Evolutionary conservation across 2,797 vertebrate genomes (phyloP).

Genomic region (Mus caroli): DNA sequence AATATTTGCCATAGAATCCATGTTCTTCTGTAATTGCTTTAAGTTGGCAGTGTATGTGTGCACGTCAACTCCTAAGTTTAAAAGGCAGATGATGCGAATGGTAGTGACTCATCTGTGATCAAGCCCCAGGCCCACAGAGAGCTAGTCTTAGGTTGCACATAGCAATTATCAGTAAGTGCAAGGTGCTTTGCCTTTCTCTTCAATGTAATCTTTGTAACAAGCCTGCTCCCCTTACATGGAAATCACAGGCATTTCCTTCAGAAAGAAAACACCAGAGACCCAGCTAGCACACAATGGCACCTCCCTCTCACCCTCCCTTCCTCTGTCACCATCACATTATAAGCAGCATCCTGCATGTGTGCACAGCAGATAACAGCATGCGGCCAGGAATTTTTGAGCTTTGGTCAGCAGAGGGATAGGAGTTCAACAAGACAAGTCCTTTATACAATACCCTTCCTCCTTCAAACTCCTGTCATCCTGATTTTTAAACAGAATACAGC

Average conservation of each 20-base stretch:
- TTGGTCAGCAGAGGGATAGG: not conserved
- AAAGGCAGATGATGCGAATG: not conserved
- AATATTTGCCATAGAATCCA: not conserved
- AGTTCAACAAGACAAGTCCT: not conserved
- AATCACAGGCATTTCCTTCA: not conserved
- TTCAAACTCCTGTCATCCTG: not conserved
- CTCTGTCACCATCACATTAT: not conserved
- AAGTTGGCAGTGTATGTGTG: not conserved
- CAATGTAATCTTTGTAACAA: conserved; percentile 15
- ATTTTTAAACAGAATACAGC: not conserved
- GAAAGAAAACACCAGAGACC: conserved; percentile 5
- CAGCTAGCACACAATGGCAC: not conserved
- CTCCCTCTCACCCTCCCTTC: not conserved
- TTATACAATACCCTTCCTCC: not conserved
- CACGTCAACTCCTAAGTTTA: not conserved
- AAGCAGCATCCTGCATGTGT: not conserved
- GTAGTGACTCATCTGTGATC: not conserved
- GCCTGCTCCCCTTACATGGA: not conserved
- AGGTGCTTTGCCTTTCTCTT: conserved; percentile 3
- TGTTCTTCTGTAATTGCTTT: not conserved
- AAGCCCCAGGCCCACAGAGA: not conserved
- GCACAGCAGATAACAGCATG: not conserved
- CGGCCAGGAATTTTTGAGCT: not conserved
- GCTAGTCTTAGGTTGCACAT: not conserved
- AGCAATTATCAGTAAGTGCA: conserved; percentile 28